Conservation (phyloP, 2,113 vertebrate genomes). For the Lepus americanus region DNA sequence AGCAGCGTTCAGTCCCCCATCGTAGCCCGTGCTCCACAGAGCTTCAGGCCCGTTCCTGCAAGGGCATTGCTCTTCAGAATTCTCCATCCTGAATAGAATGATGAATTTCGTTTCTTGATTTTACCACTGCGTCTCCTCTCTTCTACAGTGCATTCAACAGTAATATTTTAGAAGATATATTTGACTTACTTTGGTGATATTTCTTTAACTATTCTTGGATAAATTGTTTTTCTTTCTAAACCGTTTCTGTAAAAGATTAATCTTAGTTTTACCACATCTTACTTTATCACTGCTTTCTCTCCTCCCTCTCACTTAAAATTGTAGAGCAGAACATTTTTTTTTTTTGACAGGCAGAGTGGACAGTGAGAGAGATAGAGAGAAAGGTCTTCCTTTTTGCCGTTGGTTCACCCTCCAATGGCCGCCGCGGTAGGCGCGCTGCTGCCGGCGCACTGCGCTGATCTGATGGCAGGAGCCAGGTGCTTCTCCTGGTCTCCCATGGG, state of each 20-base stretch:
- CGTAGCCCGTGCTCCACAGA: background rate
- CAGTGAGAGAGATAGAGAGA: no score
- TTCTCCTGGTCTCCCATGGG: no score
- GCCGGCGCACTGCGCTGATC: no score
- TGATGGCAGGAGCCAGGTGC: no score
- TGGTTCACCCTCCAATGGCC: no score
- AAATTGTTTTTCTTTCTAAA: background rate
- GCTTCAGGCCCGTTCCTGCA: background rate
- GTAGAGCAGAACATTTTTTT: background rate
- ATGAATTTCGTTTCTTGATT: background rate
- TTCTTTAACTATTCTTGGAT: background rate
- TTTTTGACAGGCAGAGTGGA: no score
- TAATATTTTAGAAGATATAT: background rate
- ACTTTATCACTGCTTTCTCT: background rate
- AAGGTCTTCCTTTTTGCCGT: no score
- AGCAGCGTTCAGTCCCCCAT: background rate
- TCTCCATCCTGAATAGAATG: background rate
- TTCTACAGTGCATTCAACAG: background rate
- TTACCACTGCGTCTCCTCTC: background rate
- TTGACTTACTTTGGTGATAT: background rate
- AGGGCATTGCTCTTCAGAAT: background rate
- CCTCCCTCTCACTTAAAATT: slow-evolving; percentile 32
- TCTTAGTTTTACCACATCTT: background rate
- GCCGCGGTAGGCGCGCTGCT: no score
- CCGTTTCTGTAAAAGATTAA: background rate